Evolutionary conservation across 2,797 vertebrate species (phyloP).

Genomic region (Pangasius djambal): DNA sequence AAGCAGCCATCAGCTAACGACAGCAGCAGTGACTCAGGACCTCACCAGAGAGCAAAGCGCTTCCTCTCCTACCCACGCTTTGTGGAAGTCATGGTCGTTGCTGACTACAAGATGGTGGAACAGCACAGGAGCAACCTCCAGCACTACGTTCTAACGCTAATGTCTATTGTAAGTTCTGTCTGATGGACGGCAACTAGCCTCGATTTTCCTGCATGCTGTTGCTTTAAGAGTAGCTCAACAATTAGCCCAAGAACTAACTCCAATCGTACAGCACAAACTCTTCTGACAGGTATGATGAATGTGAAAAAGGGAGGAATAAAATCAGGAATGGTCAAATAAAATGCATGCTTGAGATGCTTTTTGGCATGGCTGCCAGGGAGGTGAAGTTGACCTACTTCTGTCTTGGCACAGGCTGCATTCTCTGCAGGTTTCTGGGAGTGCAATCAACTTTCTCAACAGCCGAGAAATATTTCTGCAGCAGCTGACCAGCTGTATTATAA

Average conservation of each 20-base stretch:
- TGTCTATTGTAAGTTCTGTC: constrained; percentile 94
- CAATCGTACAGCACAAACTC: constrained; percentile 61
- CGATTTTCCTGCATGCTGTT: not conserved
- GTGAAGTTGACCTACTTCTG: constrained; percentile 73
- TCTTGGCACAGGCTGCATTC: constrained; percentile 67
- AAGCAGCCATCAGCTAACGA: constrained; percentile 70
- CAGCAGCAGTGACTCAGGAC: constrained; percentile 74
- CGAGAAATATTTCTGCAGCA: constrained; percentile 57
- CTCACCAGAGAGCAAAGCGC: constrained; percentile 89
- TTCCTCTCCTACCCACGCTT: constrained; percentile 98
- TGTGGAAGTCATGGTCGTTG: constrained; percentile 98
- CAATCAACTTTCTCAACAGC: constrained; percentile 66
- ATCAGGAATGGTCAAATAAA: constrained; percentile 74
- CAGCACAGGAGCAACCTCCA: constrained; percentile 95
- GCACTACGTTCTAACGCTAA: constrained; percentile 95
- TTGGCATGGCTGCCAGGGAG: constrained; percentile 56
- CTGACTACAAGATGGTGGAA: constrained; percentile 96
- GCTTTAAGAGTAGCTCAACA: constrained; percentile 56
- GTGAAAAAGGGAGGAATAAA: constrained; percentile 62
- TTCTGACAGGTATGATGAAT: constrained; percentile 67
- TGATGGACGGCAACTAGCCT: not conserved
- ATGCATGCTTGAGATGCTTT: constrained; percentile 67
- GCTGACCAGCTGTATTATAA: constrained; percentile 35
- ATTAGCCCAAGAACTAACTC: constrained; percentile 65
- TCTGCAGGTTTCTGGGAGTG: constrained; percentile 61